A percentile compares a stretch with the other conserved stretches of the same genome.
Conservation (phyloP, 2,888 invertebrate genomes). For the Geophilus truncorum region DNA sequence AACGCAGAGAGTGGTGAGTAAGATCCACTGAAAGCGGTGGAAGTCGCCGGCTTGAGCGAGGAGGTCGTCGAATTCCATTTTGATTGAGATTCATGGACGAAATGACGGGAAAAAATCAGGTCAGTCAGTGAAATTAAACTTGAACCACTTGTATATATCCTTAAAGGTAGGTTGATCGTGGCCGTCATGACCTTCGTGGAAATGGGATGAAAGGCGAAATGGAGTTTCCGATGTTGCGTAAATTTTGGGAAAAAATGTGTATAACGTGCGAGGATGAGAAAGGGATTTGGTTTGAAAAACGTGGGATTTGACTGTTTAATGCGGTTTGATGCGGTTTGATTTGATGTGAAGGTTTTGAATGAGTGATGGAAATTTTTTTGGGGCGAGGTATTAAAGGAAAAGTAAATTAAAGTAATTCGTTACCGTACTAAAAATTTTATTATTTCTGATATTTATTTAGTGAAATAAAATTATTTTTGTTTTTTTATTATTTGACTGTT, state of each 20-base stretch:
- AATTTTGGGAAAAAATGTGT: not conserved
- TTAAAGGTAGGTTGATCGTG: not conserved
- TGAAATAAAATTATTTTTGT: too few species aligned
- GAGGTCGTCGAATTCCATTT: conserved; percentile 36
- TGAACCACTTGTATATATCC: not conserved
- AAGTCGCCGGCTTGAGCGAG: conserved; percentile 36
- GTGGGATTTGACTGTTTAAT: too few species aligned
- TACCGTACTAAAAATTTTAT: too few species aligned
- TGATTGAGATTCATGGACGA: not conserved
- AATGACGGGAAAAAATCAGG: not conserved
- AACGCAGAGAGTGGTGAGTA: conserved; percentile 36
- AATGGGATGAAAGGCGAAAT: not conserved
- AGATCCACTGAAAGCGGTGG: conserved; percentile 37
- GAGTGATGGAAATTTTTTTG: too few species aligned
- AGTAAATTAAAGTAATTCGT: too few species aligned
- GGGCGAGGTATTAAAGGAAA: too few species aligned
- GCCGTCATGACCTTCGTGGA: not conserved
- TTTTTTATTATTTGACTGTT: too few species aligned
- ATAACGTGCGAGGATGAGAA: not conserved
- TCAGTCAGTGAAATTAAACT: not conserved
- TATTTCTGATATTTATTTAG: too few species aligned
- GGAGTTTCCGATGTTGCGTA: not conserved
- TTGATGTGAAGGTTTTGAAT: too few species aligned
- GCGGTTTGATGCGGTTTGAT: too few species aligned
- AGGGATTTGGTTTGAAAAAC: too few species aligned